Evolutionary conservation across 2,888 invertebrate species (phyloP).

Genomic region (Idaea biselata): DNA sequence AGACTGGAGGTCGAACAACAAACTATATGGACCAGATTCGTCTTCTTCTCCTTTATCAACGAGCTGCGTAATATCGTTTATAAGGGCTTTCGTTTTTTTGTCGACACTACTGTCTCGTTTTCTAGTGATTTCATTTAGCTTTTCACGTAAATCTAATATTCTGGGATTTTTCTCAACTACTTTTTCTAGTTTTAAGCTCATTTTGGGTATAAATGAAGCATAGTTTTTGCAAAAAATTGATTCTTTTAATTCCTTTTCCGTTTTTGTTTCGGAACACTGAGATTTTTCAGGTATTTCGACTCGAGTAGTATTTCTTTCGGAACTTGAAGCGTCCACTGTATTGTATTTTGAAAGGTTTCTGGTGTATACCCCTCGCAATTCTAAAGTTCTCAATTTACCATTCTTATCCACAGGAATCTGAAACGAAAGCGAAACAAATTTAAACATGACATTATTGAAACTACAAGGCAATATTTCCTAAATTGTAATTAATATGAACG

Average conservation of each 20-base stretch:
- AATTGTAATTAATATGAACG: not conserved
- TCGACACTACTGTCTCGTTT: constrained; percentile 68
- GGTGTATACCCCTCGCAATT: constrained; percentile 59
- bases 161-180: constrained; percentile 69
- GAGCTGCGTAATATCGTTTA: constrained; percentile 70
- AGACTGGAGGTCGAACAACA: constrained; percentile 77
- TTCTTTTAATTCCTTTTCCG: constrained; percentile 54
- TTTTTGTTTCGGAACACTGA: constrained; percentile 43
- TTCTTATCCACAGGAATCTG: constrained; percentile 75
- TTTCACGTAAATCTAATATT: constrained; percentile 71
- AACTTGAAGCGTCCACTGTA: constrained; percentile 44
- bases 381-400: constrained; percentile 66
- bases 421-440: constrained; percentile 40
- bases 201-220: constrained; percentile 70
- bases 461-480: not conserved
- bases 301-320: constrained; percentile 44
- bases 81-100: constrained; percentile 65
- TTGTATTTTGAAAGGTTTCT: constrained; percentile 56
- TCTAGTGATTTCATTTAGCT: constrained; percentile 70
- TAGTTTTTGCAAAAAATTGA: constrained; percentile 60
- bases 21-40: constrained; percentile 82
- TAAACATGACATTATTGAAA: constrained; percentile 2
- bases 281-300: constrained; percentile 42
- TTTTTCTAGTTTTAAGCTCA: constrained; percentile 68
- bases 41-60: constrained; percentile 70